Evolutionary conservation across 2,797 vertebrate genomes (phyloP), one percentile per base, ranked within the genome.

Genomic region (Tenualosa thibaudeaui): DNA sequence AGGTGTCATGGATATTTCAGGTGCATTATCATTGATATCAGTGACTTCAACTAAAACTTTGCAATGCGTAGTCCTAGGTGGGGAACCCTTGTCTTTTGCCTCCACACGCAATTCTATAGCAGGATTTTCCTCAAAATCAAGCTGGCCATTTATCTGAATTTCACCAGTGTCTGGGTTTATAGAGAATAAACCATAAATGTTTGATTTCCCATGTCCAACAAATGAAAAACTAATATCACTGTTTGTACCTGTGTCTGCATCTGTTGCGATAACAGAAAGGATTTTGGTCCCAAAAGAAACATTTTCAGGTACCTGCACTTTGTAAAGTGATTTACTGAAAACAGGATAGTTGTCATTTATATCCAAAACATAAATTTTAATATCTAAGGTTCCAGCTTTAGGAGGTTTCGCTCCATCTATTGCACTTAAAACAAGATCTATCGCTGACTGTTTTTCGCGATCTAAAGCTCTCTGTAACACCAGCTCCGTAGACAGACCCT

Each of bases 101-200:
- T 96, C 92, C 49, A 96, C 93, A 0, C 93, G 89, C 0, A 97
- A 89, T 82, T 97, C 95, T 92, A 95, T 94, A 12, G 93, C 93
- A 81, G 91, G 81, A 0, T 87, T 91, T 83, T 93, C 88, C 68
- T 97, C 97, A 83, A 93, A 96, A 89, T 97, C 95, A 75, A 97
- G 62, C 12, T 82, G 86, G 0, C 89, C 93, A 56, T 92, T 94
- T 22, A 94, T 92, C 0, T 85, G 91, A 50, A 97, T 94, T 90
- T 96, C 94, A 43, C 96, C 96, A 1, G 84, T 95, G 17, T 90
- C 86, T n/a, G 90, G 6, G 62, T 93, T 85, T 0, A 96, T 82
- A 13, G 31, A 31, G 31, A 31, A 31, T 31, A 31, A 31, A 31
- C 31, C 31, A 84, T 24, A 62, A 96, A 94, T 0, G 84, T 40